A percentile compares a stretch with the other conserved stretches of the same genome.
Evolutionary conservation across 2,888 invertebrate species (phyloP).

Genomic region (Exephanes ischioxanthus): DNA sequence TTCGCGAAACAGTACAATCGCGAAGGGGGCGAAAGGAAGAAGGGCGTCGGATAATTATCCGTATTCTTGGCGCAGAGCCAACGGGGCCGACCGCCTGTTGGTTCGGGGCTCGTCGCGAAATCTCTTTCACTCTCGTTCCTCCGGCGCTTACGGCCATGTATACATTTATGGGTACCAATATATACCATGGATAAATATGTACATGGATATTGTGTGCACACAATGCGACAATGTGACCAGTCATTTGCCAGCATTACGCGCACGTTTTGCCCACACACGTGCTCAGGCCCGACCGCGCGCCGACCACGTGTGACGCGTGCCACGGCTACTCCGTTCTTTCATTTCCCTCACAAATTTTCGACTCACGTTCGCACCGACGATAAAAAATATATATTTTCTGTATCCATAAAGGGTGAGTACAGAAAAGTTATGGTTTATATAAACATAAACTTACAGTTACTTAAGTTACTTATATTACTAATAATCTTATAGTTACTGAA

Average conservation of each 20-base stretch:
- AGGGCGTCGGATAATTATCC: constrained; percentile 57
- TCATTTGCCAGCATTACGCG: constrained; percentile 43
- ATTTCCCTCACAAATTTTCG: constrained; percentile 1
- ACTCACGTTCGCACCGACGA: neutral
- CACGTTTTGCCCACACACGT: constrained; percentile 48
- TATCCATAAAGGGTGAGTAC: no score
- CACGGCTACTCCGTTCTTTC: constrained; percentile 6
- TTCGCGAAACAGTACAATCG: constrained; percentile 29
- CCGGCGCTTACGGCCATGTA: constrained; percentile 27
- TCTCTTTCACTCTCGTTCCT: constrained; percentile 34
- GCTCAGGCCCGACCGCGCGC: constrained; percentile 20
- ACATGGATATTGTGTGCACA: neutral
- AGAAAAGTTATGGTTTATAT: no score
- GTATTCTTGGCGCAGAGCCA: constrained; percentile 58
- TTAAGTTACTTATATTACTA: no score
- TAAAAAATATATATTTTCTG: neutral
- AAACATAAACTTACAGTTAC: no score
- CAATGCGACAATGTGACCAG: constrained; percentile 1
- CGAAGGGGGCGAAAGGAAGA: constrained; percentile 5
- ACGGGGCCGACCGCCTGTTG: constrained; percentile 62
- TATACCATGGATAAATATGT: neutral
- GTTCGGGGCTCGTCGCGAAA: constrained; percentile 40
- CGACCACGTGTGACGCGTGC: constrained; percentile 26
- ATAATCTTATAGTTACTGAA: no score
- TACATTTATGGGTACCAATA: constrained; percentile 13